Evolutionary conservation across 2,797 vertebrate genomes (phyloP), one percentile per base, ranked within the genome.

Genomic region (Borostomias antarcticus): DNA sequence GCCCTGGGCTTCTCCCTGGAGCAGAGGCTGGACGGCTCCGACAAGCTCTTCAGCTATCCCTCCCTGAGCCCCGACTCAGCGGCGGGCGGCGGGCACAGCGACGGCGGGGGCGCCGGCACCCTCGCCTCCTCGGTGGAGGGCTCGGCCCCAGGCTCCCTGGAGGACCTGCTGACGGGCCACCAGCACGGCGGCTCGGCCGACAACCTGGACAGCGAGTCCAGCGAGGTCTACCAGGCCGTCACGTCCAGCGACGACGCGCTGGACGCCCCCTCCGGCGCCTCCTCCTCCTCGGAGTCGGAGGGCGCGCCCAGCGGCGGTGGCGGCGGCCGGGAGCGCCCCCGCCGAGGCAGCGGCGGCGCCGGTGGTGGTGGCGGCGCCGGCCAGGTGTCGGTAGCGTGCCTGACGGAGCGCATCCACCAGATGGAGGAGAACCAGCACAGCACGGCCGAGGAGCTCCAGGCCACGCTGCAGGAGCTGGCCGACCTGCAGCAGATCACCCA

Each of bases 361-460:
- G n/a, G n/a, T n/a, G n/a, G n/a, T n/a, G n/a, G n/a, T n/a, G n/a
- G n/a, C 54, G 95, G 95, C 0, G 90, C 92, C 5, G 95, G 95
- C 0, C 96, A 98, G 58, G 95, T 97, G 43, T 96, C 95, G 0
- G 95, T 99, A 17, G 96, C 96, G 10, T 96, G 96, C 82, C 78
- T 98, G 80, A 99, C 97, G 0, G 97, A 99, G 75, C 92, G 96
- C 17, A 97, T 99, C 66, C 96, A 98, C 78, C 96, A 98, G 76
- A 98, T 99, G 97, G 97, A 99, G 35, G 97, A 99, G 90, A 98
- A 96, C 78, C 97, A 99, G 28, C 97, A 99, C 82, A 98, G 96
- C 66, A 99, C 96, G 0, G 88, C 96, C 0, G 97, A 98, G 85
- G 97, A 98, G 78, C 96, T 99, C 2, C 96, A 99, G 85, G 97